These are phyloP conservation scores for Chalcosyrphus nemorum DNA, from an alignment of 2,888 invertebrate species.

Conservation along the genomic window DNA sequence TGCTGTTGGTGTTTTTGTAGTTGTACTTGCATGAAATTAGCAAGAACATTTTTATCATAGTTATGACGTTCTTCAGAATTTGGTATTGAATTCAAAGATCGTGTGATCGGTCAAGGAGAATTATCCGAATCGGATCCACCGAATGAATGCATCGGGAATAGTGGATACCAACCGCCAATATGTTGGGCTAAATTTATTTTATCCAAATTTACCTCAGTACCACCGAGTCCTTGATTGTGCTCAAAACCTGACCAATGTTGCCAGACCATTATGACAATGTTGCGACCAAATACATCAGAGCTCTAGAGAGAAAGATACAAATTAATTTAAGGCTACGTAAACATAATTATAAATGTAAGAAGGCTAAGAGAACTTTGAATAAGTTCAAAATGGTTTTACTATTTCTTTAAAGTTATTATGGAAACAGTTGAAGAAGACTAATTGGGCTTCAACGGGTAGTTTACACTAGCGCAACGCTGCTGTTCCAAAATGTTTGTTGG, in stretches of 20 bases:
- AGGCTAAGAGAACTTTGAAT: no score
- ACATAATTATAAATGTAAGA: no score
- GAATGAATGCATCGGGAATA: slow-evolving; percentile 93
- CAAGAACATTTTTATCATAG: background rate
- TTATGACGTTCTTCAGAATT: slow-evolving; percentile 9
- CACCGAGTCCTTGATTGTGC: slow-evolving; percentile 91
- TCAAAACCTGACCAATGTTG: slow-evolving; percentile 94
- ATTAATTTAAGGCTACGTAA: background rate
- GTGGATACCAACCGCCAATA: slow-evolving; percentile 94
- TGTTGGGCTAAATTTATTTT: slow-evolving; percentile 89
- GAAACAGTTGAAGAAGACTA: no score
- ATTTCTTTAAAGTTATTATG: no score
- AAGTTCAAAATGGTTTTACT: no score
- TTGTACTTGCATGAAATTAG: slow-evolving; percentile 20
- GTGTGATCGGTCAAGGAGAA: slow-evolving; percentile 82
- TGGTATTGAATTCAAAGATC: slow-evolving; percentile 5
- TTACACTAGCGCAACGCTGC: no score
- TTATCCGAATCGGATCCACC: slow-evolving; percentile 86
- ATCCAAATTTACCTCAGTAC: slow-evolving; percentile 93
- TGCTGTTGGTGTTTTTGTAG: slow-evolving; percentile 22
- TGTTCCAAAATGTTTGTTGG: no score
- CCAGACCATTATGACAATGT: slow-evolving; percentile 95
- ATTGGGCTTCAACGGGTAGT: no score
- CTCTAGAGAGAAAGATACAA: slow-evolving; percentile 82
- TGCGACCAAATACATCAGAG: slow-evolving; percentile 89